Evolutionary conservation across 1,140 invertebrate species (phyloP), one percentile per base, ranked within the genome.

Genomic region (Drosophila parabipectinata): DNA sequence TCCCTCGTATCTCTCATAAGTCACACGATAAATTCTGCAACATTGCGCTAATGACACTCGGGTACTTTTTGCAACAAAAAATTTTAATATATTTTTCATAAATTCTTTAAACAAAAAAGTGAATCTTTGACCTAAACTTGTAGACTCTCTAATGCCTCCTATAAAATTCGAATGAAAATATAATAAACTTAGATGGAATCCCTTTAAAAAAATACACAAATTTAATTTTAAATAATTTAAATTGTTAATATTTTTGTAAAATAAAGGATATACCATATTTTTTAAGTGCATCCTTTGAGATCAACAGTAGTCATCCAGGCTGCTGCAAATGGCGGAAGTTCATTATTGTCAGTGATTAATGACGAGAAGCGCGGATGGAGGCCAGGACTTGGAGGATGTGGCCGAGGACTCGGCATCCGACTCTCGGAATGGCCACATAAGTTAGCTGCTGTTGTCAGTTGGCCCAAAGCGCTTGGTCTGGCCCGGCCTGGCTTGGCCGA

Each of bases 321-420:
- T 59, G 72, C 72, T 80, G 79, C 60, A 78, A 84, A 74, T 61
- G 79, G 62, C 83, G 87, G 89, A 90, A 91, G 89, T 91, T 91
- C 89, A 91, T 91, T 91, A 91, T 91, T 89, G 89, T 77, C 89
- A 79, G 89, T 91, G 89, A 91, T 91, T 91, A 91, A 91, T 91
- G 89, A 74, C 76, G 61, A 68, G 72, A 77, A 69, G 56, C 69
- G 67, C 62, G 52, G 61, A 55, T 26, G 15, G 52, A 41, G 54
- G 52, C 41, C 41, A 21, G 53, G 5, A 21, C 21, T 37, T 37
- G 34, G 1, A 21, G 26, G 45, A 44, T 37, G 12, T 34, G 52
- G 53, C 24, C 6, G 37, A 28, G 26, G 56, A 18, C 58, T 53
- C 24, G 30, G 34, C 59, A 44, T 44, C 51, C 26, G 15, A 56